Evolutionary conservation across 2,888 invertebrate species (phyloP), one percentile per base, ranked within the genome.

Genomic region (Cheilosia urbana): DNA sequence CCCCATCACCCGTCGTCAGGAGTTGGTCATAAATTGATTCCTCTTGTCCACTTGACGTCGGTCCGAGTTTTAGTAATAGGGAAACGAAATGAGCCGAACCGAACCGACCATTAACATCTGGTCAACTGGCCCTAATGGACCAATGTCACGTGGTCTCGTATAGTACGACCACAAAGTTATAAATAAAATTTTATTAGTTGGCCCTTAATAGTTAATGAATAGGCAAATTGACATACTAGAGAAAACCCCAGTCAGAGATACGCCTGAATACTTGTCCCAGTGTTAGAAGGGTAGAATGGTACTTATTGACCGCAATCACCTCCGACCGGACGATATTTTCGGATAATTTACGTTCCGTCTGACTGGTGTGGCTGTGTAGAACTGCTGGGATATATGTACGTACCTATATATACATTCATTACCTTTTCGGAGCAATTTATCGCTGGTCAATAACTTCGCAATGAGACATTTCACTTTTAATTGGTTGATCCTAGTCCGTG

Each of bases 381-480:
- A 27, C 27, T 27, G 30, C 19, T 30, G 30, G 21, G 17, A 27
- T 19, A 13, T 4, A 40, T 11, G 6, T 24, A 27, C 21, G 2
- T 21, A 21, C 21, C 2, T 2, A 1, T 21, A 21, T 2, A 1
- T 24, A 24, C 17, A 24, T 58, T 63, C 63, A 13, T 13, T 40
- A 21, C 40, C 62, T 24, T 13, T 68, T 27, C 6, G 19, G 15
- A 58, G 40, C 40, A 78, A 83, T 75, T 79, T 79, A 79, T 84
- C 45, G 69, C 34, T 63, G 69, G 58, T 65, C 79, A 84, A 75
- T 84, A 84, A 84, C 79, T 79, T 68, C 63, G 34, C 83, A 75
- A 79, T 79, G 68, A 79, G 83, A 79, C 83, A 79, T 79, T 84
- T 79, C 63, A 69, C 69, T 79, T 79, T 84, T 84, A 84, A 84